Percentiles rank a stretch among this genome's conserved stretches.
Conservation (phyloP, 1,140 invertebrate species). For the Bombus polaris region DNA sequence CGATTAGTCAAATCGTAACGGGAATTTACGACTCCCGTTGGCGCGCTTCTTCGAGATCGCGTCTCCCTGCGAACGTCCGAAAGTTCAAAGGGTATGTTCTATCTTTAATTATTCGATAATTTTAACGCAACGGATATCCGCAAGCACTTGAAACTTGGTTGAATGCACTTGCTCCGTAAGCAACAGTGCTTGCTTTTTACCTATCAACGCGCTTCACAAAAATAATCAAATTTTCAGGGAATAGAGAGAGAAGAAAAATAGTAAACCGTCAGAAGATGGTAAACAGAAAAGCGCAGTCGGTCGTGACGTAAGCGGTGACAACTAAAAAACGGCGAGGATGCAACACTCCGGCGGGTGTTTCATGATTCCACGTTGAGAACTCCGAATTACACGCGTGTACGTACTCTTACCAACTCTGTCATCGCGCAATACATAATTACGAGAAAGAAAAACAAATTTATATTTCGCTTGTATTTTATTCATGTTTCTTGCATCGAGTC, state of each 20-base stretch:
- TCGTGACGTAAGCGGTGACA: slow-evolving; percentile 19
- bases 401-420: background rate
- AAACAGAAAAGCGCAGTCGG: slow-evolving; percentile 36
- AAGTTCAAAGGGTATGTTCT: background rate
- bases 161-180: background rate
- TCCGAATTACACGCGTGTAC: background rate
- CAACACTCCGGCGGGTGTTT: background rate
- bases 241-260: background rate
- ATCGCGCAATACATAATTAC: background rate
- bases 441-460: background rate
- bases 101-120: background rate
- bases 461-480: slow-evolving; percentile 6
- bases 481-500: background rate
- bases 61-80: too few relatives aligned
- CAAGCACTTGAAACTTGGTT: background rate
- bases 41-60: too few relatives aligned
- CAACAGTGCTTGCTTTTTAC: background rate
- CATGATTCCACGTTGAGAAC: background rate
- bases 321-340: background rate
- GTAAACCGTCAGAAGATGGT: slow-evolving; percentile 49
- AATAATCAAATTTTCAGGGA: slow-evolving; percentile 38
- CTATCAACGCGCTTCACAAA: slow-evolving; percentile 30
- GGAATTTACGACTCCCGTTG: too few relatives aligned
- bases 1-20: too few relatives aligned
- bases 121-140: background rate